Conservation (phyloP, 2,113 vertebrate genomes). For the Phrynosoma platyrhinos region DNA sequence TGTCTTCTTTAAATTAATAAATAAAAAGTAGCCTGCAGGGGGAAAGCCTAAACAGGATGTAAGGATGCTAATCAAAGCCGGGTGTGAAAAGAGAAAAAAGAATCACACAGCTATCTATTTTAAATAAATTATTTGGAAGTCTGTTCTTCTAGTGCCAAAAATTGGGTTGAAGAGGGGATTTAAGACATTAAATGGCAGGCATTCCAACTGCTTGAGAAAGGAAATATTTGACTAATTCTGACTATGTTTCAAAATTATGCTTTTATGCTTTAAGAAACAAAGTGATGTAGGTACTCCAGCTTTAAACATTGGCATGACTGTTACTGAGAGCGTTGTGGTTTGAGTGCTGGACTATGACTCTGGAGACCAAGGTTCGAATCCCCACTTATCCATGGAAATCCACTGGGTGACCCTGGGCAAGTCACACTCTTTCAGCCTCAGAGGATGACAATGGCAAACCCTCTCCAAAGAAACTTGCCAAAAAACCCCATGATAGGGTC, state of each 20-base stretch:
- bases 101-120: neutral
- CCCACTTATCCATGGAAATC: too few relatives aligned
- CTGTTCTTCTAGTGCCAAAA: neutral
- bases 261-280: neutral
- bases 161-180: neutral
- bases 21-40: conserved; percentile 5
- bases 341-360: too few relatives aligned
- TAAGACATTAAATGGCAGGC: conserved; percentile 5
- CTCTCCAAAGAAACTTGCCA: too few relatives aligned
- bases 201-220: neutral
- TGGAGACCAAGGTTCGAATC: too few relatives aligned
- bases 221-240: neutral
- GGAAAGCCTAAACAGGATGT: neutral
- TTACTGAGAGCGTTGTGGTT: neutral
- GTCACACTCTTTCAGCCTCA: too few relatives aligned
- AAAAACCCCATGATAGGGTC: too few relatives aligned
- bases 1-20: neutral
- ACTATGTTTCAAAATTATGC: neutral
- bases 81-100: conserved; percentile 1
- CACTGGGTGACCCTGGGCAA: too few relatives aligned
- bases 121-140: neutral
- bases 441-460: too few relatives aligned
- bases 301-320: neutral
- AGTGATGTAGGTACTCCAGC: conserved; percentile 10
- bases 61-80: neutral